Evolutionary conservation across 1,140 invertebrate species (phyloP), one percentile per base, ranked within the genome.

Genomic region (Teleogryllus occipitalis): DNA sequence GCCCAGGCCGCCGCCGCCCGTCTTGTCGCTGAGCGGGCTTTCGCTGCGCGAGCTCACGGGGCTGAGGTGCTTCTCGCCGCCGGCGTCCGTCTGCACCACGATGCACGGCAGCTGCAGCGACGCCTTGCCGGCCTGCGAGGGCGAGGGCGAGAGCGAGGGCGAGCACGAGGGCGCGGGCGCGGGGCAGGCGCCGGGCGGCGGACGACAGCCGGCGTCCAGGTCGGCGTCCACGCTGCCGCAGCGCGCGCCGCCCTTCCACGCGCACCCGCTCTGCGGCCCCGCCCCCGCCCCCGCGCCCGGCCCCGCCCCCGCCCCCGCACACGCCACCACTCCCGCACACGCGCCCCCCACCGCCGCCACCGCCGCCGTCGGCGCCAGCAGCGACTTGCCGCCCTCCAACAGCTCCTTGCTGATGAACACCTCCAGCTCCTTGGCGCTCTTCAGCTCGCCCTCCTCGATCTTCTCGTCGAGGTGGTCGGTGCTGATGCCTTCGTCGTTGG

Each of bases 11-110:
- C 27, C 27, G 82, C 90, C 89, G 8, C 81, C 84, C 47, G 89
- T 90, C 82, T 89, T 89, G 83, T 93, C 93, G 84, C 92, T 93
- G 39, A 93, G 85, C 7, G 92, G 92, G 84, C 92, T 93, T 85
- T 94, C 93, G 84, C 92, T 93, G 80, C 92, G 87, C 46, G 92
- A 93, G 85, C 92, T 93, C 48, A 93, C 92, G 10, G 93, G 93
- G 82, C 91, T 92, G 39, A 90, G 83, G n/a, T 87, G 87, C 82
- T 90, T 88, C 82, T 89, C 90, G 79, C 82, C 81, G 74, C 83
- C 81, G 80, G 89, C 85, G 80, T 88, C 86, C n/a, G 84, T 83
- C 82, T 91, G 89, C 21, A 92, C 88, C 7, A 92, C 87, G 74
- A 91, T 92, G 6, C 88, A 87, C 39, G 91, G 91, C 47, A 91